These are phyloP conservation scores for Lasiommata megera DNA, from an alignment of 2,888 invertebrate genomes.

Conservation along the genomic window DNA sequence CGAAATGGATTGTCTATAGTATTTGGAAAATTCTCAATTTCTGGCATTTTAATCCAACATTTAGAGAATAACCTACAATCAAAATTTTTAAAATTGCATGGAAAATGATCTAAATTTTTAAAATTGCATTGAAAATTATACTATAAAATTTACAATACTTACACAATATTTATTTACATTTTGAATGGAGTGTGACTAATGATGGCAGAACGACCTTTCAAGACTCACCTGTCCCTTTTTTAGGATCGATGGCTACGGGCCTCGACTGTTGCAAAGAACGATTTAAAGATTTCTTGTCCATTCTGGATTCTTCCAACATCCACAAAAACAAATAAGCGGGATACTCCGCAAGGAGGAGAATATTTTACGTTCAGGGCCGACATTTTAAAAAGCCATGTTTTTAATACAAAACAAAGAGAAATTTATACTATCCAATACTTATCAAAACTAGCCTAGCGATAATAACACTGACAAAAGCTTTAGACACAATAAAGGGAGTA, in stretches of 20 bases:
- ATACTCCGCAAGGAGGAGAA: slow-evolving; percentile 87
- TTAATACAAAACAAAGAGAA: slow-evolving; percentile 81
- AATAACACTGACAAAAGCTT: slow-evolving; percentile 54
- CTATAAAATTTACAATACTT: not conserved
- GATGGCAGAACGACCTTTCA: slow-evolving; percentile 49
- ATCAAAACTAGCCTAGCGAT: slow-evolving; percentile 55
- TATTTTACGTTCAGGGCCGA: slow-evolving; percentile 85
- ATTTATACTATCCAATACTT: slow-evolving; percentile 53
- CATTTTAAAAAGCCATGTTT: slow-evolving; percentile 93
- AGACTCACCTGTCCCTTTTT: slow-evolving; percentile 85
- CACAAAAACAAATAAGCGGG: slow-evolving; percentile 79
- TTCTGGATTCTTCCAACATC: slow-evolving; percentile 82
- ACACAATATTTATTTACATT: not conserved
- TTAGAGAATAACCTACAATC: too few species aligned
- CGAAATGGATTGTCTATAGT: too few species aligned
- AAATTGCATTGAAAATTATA: too few species aligned
- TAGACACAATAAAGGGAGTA: slow-evolving; percentile 79
- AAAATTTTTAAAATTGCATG: too few species aligned
- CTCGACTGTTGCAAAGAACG: slow-evolving; percentile 86
- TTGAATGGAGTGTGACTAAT: slow-evolving; percentile 15
- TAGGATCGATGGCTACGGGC: slow-evolving; percentile 87
- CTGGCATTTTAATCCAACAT: too few species aligned
- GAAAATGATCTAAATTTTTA: too few species aligned
- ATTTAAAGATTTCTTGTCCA: slow-evolving; percentile 89
- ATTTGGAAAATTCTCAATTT: too few species aligned